Base-by-base conservation (phyloP, 2,797 vertebrate genomes). In the Syngnathus acus region DNA sequence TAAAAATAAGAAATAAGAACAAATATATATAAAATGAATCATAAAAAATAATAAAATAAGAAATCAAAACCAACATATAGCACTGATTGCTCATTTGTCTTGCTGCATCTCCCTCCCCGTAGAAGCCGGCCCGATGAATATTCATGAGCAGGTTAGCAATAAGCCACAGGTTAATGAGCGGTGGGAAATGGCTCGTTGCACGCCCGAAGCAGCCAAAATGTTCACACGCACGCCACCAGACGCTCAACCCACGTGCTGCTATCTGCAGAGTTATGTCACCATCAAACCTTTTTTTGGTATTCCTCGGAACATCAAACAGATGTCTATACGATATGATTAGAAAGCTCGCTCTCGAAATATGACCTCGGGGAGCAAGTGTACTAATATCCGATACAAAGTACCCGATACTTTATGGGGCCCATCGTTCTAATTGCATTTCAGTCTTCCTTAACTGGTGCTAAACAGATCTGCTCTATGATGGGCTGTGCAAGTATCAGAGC, bases 141-240 rank as follows among this genome's bases (percentile, higher is more conserved):
- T 86, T 84, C 76, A 85, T 71, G 65, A 53, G 32, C 37, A 76
- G 71, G 77, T 82, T 75, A 75, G 65, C 54, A 73, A 70, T 6
- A 70, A 79, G 79, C 77, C 66, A 81, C 80, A 84, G 82, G 84
- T 86, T 86, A 85, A 86, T 83, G 71, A 78, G 73, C 47, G 53
- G 76, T 63, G 66, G 83, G 82, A 84, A 86, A 82, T 81, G 42
- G 53, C 80, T 84, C 78, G 78, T 88, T 85, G 84, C 71, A 68
- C 45, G 85, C 83, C 84, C 68, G 69, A 60, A 86, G 86, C 84
- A 68, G 76, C 77, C 62, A 68, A 66, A 6, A 57, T 82, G 78
- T 86, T 89, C 83, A 85, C 77, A 74, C 77, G 78, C 9, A 68
- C 80, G 76, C 75, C 83, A 83, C 84, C 64, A 84, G 84, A 85